A percentile compares a stretch with the other conserved stretches of the same genome.
Evolutionary conservation across 1,140 invertebrate species (phyloP).

Genomic region (Trichonephila clavipes): DNA sequence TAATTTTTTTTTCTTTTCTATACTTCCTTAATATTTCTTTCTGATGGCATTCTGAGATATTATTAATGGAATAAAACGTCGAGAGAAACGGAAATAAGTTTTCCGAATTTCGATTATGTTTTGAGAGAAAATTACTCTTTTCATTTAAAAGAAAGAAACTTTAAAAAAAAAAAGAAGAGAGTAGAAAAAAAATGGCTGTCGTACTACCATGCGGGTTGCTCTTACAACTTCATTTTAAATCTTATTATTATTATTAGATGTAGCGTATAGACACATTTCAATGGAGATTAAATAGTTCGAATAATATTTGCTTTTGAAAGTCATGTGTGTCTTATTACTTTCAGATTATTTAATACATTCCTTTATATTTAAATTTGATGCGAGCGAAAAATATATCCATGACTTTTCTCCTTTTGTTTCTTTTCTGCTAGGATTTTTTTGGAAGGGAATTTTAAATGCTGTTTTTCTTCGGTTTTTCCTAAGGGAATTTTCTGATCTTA

Average conservation of each 20-base stretch:
- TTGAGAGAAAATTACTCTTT: constrained; percentile 72
- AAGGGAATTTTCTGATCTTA: neutral
- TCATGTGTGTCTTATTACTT: constrained; percentile 47
- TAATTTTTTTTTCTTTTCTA: constrained; percentile 58
- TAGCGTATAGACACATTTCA: constrained; percentile 2
- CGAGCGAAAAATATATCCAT: neutral
- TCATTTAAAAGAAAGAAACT: constrained; percentile 55
- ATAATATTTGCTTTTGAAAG: constrained; percentile 8
- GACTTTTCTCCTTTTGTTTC: neutral
- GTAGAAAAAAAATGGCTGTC: neutral
- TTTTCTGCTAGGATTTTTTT: neutral
- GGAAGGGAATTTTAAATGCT: neutral
- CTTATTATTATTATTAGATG: constrained; percentile 55
- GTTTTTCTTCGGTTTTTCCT: neutral
- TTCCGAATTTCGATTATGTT: constrained; percentile 72
- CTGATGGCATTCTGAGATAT: constrained; percentile 58
- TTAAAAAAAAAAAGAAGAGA: too few relatives aligned
- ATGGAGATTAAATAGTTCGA: constrained; percentile 47
- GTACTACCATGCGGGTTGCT: constrained; percentile 5
- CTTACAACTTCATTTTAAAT: constrained; percentile 55
- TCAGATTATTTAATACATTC: constrained; percentile 39
- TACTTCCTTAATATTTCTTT: constrained; percentile 61
- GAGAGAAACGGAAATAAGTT: constrained; percentile 70
- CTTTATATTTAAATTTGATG: constrained; percentile 42
- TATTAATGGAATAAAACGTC: constrained; percentile 73